A percentile compares a stretch with the other conserved stretches of the same genome.
Conservation (phyloP, 2,113 vertebrate genomes). For the Panthera uncia region DNA sequence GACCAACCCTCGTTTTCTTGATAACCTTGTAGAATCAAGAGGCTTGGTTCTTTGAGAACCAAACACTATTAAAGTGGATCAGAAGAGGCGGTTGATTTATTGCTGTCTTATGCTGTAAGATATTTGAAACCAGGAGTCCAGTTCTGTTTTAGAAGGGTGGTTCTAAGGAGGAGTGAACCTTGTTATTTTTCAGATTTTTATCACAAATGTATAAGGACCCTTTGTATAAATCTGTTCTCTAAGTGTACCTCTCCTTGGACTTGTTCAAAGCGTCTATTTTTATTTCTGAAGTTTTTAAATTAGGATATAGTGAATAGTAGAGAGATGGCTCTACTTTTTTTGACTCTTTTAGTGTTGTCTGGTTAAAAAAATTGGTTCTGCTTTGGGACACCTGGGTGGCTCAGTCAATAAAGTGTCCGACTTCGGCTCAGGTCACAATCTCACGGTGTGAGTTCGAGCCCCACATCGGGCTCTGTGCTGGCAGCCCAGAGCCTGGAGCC, state of each 20-base stretch:
- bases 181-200: slow-evolving; percentile 48
- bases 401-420: too few relatives aligned
- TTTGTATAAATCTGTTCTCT: slow-evolving; percentile 50
- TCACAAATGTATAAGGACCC: neutral
- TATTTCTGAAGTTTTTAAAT: neutral
- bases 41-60: slow-evolving; percentile 59
- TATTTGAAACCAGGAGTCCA: slow-evolving; percentile 72
- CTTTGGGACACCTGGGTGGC: neutral
- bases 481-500: too few relatives aligned
- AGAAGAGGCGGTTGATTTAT: slow-evolving; percentile 60
- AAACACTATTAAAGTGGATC: slow-evolving; percentile 64
- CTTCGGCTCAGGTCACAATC: too few relatives aligned
- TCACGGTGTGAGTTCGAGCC: too few relatives aligned
- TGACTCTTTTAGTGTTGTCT: slow-evolving; percentile 6
- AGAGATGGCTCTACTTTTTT: slow-evolving; percentile 15
- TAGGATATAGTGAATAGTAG: neutral
- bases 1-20: neutral
- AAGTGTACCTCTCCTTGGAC: neutral
- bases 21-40: slow-evolving; percentile 34
- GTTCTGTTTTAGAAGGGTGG: slow-evolving; percentile 65
- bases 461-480: too few relatives aligned
- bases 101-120: slow-evolving; percentile 65
- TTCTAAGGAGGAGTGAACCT: neutral
- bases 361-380: slow-evolving; percentile 58
- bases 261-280: slow-evolving; percentile 41